A percentile compares a stretch with the other conserved stretches of the same genome.
These are phyloP conservation scores for Rhaphigaster nebulosa DNA, from an alignment of 2,888 invertebrate genomes.

Conservation along the genomic window DNA sequence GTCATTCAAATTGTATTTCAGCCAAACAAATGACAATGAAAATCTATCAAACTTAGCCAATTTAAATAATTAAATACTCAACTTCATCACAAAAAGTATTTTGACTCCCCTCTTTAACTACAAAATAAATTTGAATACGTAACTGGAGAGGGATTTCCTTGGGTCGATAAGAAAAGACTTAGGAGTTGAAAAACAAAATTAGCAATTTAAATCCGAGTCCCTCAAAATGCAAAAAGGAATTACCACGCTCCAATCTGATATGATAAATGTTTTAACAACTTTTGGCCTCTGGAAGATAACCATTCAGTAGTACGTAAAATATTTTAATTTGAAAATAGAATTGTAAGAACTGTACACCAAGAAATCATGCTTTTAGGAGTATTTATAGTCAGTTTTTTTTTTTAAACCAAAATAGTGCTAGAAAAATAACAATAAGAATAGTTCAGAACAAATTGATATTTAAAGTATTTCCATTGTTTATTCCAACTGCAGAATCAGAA, in stretches of 20 bases:
- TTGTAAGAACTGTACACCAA: not conserved
- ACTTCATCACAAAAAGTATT: not conserved
- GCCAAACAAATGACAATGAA: not conserved
- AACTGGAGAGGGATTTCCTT: not conserved
- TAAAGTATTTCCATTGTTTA: too few species aligned
- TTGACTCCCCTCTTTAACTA: not conserved
- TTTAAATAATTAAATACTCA: not conserved
- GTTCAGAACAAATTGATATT: too few species aligned
- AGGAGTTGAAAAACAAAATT: conserved; percentile 24
- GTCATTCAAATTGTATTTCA: not conserved
- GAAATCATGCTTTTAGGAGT: not conserved
- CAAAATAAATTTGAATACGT: conserved; percentile 1
- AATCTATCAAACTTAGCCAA: not conserved
- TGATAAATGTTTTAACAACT: conserved; percentile 35
- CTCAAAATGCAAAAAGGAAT: conserved; percentile 31
- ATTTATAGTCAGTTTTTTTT: too few species aligned
- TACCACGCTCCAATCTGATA: conserved; percentile 16
- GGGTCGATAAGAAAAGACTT: conserved; percentile 12
- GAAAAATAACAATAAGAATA: too few species aligned
- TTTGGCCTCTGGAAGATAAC: not conserved
- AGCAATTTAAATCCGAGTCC: conserved; percentile 19
- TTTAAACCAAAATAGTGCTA: too few species aligned
- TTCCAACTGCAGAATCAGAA: too few species aligned
- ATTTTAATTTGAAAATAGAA: not conserved
- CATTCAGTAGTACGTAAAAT: not conserved